These are phyloP conservation scores for Mylabris phalerata DNA, from an alignment of 1,140 invertebrate species.

Conservation along the genomic window DNA sequence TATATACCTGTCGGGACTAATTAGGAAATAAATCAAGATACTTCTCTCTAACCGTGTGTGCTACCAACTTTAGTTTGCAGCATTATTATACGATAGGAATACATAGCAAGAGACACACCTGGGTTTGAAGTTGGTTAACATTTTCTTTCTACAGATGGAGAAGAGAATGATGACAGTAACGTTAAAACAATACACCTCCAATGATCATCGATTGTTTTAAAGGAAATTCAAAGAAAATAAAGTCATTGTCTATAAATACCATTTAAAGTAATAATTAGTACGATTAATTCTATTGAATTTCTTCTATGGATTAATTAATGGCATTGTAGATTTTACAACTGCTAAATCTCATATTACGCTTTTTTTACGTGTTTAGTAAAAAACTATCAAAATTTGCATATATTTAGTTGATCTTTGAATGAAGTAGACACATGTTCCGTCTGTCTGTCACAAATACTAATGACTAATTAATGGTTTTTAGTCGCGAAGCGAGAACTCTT, in stretches of 20 bases:
- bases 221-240: slow-evolving; percentile 13
- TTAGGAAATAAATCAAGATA: slow-evolving; percentile 35
- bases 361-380: too few species aligned
- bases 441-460: slow-evolving; percentile 8
- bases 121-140: slow-evolving; percentile 5
- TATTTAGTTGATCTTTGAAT: background rate
- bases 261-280: slow-evolving; percentile 1
- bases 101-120: slow-evolving; percentile 18
- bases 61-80: slow-evolving; percentile 24
- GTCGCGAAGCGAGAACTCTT: slow-evolving; percentile 10
- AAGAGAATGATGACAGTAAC: background rate
- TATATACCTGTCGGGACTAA: slow-evolving; percentile 35
- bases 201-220: background rate
- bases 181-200: slow-evolving; percentile 11
- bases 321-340: background rate
- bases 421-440: slow-evolving; percentile 2
- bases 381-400: background rate
- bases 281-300: slow-evolving; percentile 2
- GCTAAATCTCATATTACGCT: too few species aligned
- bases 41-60: slow-evolving; percentile 6
- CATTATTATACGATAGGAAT: too few species aligned
- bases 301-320: slow-evolving; percentile 5
- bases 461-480: slow-evolving; percentile 14
- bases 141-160: slow-evolving; percentile 1
- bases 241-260: slow-evolving; percentile 8